Percentiles rank a stretch among this genome's conserved stretches.
Evolutionary conservation across 1,140 invertebrate genomes (phyloP).

Genomic region (Eufriesea mexicana): DNA sequence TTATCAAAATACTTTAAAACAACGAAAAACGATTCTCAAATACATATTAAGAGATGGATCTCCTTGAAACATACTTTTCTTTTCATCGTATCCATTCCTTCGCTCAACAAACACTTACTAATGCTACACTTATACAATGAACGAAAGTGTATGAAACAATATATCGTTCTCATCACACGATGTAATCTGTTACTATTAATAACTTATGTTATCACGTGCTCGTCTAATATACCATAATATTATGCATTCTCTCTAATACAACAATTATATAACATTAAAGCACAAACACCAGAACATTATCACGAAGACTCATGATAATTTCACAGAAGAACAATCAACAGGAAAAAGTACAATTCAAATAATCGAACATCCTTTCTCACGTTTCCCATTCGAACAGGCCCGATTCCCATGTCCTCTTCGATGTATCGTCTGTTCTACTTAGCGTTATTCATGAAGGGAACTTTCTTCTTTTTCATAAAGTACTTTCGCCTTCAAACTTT

Average conservation of each 20-base stretch:
- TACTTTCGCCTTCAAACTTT: constrained; percentile 67
- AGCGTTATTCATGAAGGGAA: constrained; percentile 9
- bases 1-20: too few species aligned
- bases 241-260: not conserved
- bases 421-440: constrained; percentile 60
- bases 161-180: constrained; percentile 24
- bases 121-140: not conserved
- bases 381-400: not conserved
- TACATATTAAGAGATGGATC: too few species aligned
- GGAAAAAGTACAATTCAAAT: not conserved
- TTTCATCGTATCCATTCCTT: not conserved
- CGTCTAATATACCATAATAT: too few species aligned
- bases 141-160: not conserved
- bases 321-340: not conserved
- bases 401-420: constrained; percentile 32
- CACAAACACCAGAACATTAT: not conserved
- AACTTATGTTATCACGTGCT: not conserved
- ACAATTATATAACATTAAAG: constrained; percentile 5
- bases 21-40: too few species aligned
- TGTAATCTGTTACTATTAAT: not conserved
- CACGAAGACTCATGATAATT: constrained; percentile 1
- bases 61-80: not conserved
- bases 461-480: constrained; percentile 57
- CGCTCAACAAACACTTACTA: not conserved
- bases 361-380: constrained; percentile 40